These are phyloP conservation scores for Sussaba pulchella DNA, from an alignment of 2,888 invertebrate species.

Conservation along the genomic window DNA sequence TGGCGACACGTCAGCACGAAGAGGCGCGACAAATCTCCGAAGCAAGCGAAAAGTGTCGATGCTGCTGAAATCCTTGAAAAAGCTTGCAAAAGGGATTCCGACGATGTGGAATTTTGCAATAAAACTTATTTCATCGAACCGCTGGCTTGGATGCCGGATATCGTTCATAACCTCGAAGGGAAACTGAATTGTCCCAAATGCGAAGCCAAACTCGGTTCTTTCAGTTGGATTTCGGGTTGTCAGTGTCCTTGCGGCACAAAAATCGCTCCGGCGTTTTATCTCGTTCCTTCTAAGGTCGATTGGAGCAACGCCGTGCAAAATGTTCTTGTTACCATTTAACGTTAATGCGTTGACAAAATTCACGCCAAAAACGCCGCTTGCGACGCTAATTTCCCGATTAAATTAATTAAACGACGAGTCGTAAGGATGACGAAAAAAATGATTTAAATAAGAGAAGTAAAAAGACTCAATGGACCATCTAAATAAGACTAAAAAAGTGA, in stretches of 20 bases:
- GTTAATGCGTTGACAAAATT: not conserved
- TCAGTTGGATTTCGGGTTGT: slow-evolving; percentile 95
- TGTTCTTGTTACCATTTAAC: slow-evolving; percentile 92
- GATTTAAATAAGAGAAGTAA: not conserved
- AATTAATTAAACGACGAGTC: not conserved
- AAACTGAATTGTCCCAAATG: slow-evolving; percentile 96
- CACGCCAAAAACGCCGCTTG: not conserved
- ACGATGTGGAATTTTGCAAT: slow-evolving; percentile 86
- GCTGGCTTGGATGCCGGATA: slow-evolving; percentile 94
- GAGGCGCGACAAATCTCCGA: slow-evolving; percentile 72
- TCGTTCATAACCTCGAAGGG: slow-evolving; percentile 90
- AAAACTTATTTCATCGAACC: slow-evolving; percentile 95
- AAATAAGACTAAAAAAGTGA: slow-evolving; percentile 65
- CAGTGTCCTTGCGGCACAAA: slow-evolving; percentile 96
- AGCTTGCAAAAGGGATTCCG: slow-evolving; percentile 6
- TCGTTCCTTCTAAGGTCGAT: slow-evolving; percentile 96
- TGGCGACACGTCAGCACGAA: slow-evolving; percentile 85
- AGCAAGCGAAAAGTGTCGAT: slow-evolving; percentile 60
- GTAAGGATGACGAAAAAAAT: slow-evolving; percentile 10
- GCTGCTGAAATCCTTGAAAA: slow-evolving; percentile 59
- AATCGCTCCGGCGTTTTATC: slow-evolving; percentile 96
- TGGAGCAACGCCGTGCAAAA: slow-evolving; percentile 95
- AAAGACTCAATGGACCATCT: slow-evolving; percentile 56
- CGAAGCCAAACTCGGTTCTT: slow-evolving; percentile 93
- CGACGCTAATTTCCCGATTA: slow-evolving; percentile 25